A percentile compares a stretch with the other conserved stretches of the same genome.
Evolutionary conservation across 2,797 vertebrate genomes (phyloP).

Genomic region (Myotis daubentonii): DNA sequence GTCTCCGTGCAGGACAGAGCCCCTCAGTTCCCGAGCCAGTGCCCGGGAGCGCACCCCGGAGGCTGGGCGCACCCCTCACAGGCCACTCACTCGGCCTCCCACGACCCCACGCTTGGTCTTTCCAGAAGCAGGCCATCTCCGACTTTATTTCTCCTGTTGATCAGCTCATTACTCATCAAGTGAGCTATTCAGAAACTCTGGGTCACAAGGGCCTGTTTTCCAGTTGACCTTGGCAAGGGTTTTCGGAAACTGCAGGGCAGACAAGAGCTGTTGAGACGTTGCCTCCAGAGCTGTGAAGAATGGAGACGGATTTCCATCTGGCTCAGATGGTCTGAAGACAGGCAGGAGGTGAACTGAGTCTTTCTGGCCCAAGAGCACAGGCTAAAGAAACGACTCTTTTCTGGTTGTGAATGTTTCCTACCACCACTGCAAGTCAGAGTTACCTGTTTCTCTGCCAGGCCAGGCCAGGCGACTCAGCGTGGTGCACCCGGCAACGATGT

Average conservation of each 20-base stretch:
- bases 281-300: background rate
- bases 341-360: background rate
- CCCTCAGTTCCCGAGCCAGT: background rate
- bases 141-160: constrained; percentile 51
- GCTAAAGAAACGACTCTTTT: background rate
- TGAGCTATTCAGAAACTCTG: constrained; percentile 53
- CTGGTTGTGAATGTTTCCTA: background rate
- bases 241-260: background rate
- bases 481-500: background rate
- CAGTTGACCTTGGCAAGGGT: background rate
- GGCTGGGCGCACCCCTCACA: background rate
- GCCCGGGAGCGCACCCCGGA: background rate
- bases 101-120: background rate
- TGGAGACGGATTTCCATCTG: background rate
- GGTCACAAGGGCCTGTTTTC: constrained; percentile 55
- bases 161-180: constrained; percentile 56
- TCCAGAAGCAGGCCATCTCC: constrained; percentile 7
- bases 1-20: constrained; percentile 32
- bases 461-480: background rate
- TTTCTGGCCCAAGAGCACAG: background rate
- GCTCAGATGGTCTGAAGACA: background rate
- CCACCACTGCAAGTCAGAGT: background rate
- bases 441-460: background rate
- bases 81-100: background rate
- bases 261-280: background rate